Conservation (phyloP, 2,797 vertebrate species). For the Rhadinocentrus ornatus region DNA sequence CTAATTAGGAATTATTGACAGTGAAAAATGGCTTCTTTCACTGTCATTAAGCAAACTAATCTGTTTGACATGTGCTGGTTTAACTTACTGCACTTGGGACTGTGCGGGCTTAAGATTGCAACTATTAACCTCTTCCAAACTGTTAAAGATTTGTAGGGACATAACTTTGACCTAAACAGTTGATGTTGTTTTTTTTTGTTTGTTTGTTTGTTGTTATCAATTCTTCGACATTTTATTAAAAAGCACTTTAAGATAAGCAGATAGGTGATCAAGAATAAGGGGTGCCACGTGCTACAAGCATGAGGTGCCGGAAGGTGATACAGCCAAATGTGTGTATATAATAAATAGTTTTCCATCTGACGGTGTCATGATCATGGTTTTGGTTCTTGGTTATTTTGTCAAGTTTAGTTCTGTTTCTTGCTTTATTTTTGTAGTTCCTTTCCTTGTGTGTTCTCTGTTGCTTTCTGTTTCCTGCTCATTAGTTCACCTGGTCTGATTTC, state of each 20-base stretch:
- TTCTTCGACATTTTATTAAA: not conserved
- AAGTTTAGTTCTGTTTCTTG: too few relatives aligned
- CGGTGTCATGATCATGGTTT: too few relatives aligned
- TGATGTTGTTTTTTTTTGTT: not conserved
- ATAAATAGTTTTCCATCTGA: too few relatives aligned
- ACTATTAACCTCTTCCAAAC: not conserved
- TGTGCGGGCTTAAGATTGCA: not conserved
- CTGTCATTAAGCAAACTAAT: not conserved
- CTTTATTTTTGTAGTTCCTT: too few relatives aligned
- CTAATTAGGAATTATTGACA: not conserved
- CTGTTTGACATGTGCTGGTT: not conserved
- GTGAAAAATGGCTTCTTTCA: not conserved
- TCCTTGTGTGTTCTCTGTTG: too few relatives aligned
- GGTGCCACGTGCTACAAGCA: not conserved
- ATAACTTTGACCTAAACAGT: too few relatives aligned
- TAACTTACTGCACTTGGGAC: not conserved
- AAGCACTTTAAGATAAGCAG: not conserved
- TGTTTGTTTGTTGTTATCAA: too few relatives aligned
- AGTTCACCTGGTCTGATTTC: too few relatives aligned
- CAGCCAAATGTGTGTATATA: not conserved
- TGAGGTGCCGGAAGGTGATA: not conserved
- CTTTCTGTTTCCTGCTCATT: too few relatives aligned
- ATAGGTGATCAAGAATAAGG: not conserved
- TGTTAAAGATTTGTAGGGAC: not conserved
- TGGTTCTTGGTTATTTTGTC: too few relatives aligned